Base-by-base conservation (phyloP, 2,797 vertebrate genomes). In the Sebastes steindachneri region DNA sequence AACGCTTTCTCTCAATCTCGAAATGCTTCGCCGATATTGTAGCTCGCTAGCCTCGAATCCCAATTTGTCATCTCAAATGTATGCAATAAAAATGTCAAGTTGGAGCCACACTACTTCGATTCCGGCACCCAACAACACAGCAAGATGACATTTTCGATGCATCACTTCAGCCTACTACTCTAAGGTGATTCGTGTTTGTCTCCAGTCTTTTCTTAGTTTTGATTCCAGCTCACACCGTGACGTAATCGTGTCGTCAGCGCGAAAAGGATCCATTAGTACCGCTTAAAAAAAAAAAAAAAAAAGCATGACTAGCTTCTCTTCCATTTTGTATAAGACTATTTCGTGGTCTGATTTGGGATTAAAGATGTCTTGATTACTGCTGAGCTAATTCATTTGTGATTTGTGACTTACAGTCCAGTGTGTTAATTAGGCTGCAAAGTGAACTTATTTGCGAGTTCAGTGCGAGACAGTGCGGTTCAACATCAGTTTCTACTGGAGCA, bases 341-440 rank as follows among this genome's bases (percentile, higher is more conserved):
- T 9, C 2, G 28, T 35, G 19, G 59, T 70, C 37, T 41, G 37
- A 53, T 75, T 77, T 81, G 68, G 74, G 84, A 89, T 83, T 88
- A 59, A 31, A 57, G 3, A 73, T 4, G 19, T 57, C 29, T 65
- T 88, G 57, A 90, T 85, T 85, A 88, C 80, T 14, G 71, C 48
- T 72, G 65, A 68, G 41, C 80, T 79, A 41, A 53, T 79, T 87
- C 57, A n/a, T 41, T 21, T 75, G 75, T 23, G 33, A 75, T 64
- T 73, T 23, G 26, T 83, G 59, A 72, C 66, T 73, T 59, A 67
- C 60, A 81, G 65, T 77, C 2, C 1, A 57, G 54, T 67, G 59
- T 78, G 68, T 78, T 83, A 88, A 91, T 87, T 87, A 83, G n/a
- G 28, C 75, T 59, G 53, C 70, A 79, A 62, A 63, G 51, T 68